Evolutionary conservation across 2,113 vertebrate genomes (phyloP).

Genomic region (Deroptyus accipitrinus): DNA sequence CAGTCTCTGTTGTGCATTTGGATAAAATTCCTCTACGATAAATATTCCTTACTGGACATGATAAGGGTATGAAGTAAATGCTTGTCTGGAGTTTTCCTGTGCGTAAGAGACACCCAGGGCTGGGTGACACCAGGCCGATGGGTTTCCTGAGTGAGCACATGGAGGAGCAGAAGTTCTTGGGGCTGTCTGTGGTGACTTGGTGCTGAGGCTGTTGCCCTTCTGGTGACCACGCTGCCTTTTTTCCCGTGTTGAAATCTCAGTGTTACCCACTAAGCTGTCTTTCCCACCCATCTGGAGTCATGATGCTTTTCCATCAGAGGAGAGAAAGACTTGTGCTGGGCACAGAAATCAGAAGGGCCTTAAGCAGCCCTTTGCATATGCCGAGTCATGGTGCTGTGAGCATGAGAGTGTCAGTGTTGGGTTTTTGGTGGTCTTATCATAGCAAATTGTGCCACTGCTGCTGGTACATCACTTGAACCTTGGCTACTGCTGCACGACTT

Average conservation of each 20-base stretch:
- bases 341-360: neutral
- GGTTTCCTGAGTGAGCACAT: neutral
- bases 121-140: neutral
- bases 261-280: neutral
- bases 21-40: neutral
- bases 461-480: neutral
- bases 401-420: neutral
- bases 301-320: neutral
- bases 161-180: neutral
- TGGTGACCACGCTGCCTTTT: neutral
- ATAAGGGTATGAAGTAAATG: neutral
- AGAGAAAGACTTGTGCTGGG: neutral
- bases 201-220: neutral
- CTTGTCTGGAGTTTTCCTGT: neutral
- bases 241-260: neutral
- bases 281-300: neutral
- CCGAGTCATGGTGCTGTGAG: too few species aligned
- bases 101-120: rapidly evolving
- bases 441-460: neutral
- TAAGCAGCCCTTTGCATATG: neutral
- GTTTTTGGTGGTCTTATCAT: neutral
- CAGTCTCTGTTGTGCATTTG: neutral
- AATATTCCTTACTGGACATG: neutral
- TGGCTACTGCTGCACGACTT: neutral
- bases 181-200: neutral